These are phyloP conservation scores for Heliocidaris erythrogramma DNA, from an alignment of 35 echinoderm and acorn worm species.

Conservation along the genomic window DNA sequence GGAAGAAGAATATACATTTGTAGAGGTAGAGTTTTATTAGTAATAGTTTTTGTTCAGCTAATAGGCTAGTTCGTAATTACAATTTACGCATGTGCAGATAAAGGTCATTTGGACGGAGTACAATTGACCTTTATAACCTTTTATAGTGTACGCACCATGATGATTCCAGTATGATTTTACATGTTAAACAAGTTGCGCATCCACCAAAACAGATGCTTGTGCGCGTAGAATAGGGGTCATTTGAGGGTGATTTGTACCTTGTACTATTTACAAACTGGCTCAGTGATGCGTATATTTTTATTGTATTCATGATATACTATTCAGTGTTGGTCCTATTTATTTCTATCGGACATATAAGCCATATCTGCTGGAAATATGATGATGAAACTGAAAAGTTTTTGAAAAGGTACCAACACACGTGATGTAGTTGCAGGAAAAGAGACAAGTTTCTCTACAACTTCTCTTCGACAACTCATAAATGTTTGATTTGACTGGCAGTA, in stretches of 20 bases:
- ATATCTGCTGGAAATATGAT: not conserved
- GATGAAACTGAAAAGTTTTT: not conserved
- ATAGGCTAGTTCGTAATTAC: too few relatives aligned
- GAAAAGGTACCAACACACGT: not conserved
- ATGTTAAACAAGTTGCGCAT: too few relatives aligned
- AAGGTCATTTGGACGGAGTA: too few relatives aligned
- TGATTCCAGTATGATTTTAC: too few relatives aligned
- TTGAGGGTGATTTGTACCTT: too few relatives aligned
- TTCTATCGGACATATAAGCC: not conserved
- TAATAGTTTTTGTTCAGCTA: not conserved
- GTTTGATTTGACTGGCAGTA: not conserved
- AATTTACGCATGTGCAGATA: too few relatives aligned
- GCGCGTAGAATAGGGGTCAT: too few relatives aligned
- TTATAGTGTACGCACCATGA: too few relatives aligned
- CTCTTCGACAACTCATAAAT: not conserved
- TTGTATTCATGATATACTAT: not conserved
- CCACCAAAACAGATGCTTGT: too few relatives aligned
- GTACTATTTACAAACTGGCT: too few relatives aligned
- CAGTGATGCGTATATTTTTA: not conserved
- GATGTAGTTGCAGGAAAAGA: not conserved
- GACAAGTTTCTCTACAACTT: not conserved
- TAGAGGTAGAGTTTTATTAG: not conserved
- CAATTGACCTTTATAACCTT: too few relatives aligned
- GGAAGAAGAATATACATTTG: not conserved
- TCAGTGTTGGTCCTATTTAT: not conserved